Percentiles rank a stretch among this genome's conserved stretches.
Evolutionary conservation across 2,797 vertebrate genomes (phyloP).

Genomic region (Myoxocephalus aenaeus): DNA sequence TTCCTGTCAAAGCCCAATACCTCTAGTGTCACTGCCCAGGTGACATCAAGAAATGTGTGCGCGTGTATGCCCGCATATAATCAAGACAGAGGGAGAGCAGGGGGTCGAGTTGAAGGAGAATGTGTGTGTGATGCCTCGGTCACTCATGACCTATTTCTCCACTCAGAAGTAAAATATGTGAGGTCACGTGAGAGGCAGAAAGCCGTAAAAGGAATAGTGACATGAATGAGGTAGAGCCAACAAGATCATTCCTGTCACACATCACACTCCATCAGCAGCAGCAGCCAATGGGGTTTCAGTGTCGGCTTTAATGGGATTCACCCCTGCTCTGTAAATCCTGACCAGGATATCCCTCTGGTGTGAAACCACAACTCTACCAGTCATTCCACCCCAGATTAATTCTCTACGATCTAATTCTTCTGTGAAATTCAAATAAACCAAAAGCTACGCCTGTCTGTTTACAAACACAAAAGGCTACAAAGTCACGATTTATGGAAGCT

Average conservation of each 20-base stretch:
- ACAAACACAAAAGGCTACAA: slow-evolving; percentile 48
- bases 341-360: slow-evolving; percentile 15
- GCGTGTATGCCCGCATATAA: background rate
- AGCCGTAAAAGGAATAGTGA: slow-evolving; percentile 56
- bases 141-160: slow-evolving; percentile 28
- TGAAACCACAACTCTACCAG: slow-evolving; percentile 28
- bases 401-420: slow-evolving; percentile 21
- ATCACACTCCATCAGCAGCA: slow-evolving; percentile 48
- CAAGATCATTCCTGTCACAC: slow-evolving; percentile 45
- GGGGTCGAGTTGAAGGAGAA: slow-evolving; percentile 41
- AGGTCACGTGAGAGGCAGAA: slow-evolving; percentile 53
- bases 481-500: slow-evolving; percentile 48
- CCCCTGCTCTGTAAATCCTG: slow-evolving; percentile 8
- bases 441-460: slow-evolving; percentile 48
- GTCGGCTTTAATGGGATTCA: slow-evolving; percentile 44
- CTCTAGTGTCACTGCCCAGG: slow-evolving; percentile 57
- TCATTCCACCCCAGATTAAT: slow-evolving; percentile 36
- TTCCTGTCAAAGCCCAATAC: slow-evolving; percentile 72
- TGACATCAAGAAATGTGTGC: slow-evolving; percentile 46
- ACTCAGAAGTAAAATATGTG: slow-evolving; percentile 43
- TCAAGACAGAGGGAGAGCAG: slow-evolving; percentile 26
- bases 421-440: slow-evolving; percentile 52
- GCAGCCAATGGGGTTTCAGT: slow-evolving; percentile 26
- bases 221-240: slow-evolving; percentile 50
- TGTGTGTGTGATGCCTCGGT: slow-evolving; percentile 11